Conservation (phyloP, 2,888 invertebrate species). For the Dynastes grantii region DNA sequence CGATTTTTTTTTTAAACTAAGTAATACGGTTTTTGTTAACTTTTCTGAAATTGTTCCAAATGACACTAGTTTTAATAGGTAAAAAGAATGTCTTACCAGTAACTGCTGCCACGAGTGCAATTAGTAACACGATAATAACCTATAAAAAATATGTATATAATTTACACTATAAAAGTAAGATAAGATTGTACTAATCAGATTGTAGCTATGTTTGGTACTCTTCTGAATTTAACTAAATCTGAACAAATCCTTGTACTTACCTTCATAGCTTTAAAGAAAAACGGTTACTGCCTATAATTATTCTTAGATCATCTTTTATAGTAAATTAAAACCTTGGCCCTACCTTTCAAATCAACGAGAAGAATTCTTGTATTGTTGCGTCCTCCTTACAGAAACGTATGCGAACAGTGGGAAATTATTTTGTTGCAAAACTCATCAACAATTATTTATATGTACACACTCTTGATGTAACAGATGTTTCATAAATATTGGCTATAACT, state of each 20-base stretch:
- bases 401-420: conserved; percentile 21
- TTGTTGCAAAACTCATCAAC: conserved; percentile 15
- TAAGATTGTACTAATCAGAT: background rate
- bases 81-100: conserved; percentile 22
- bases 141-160: conserved; percentile 17
- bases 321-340: conserved; percentile 48
- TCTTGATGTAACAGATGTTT: background rate
- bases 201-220: background rate
- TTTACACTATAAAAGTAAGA: background rate
- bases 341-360: conserved; percentile 45
- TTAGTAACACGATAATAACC: conserved; percentile 24
- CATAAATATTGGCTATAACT: no score
- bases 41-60: no score
- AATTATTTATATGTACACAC: conserved; percentile 1
- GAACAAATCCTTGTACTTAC: conserved; percentile 12
- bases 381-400: conserved; percentile 36
- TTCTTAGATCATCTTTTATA: conserved; percentile 44
- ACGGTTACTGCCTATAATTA: conserved; percentile 26
- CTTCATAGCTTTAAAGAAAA: conserved; percentile 43
- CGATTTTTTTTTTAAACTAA: no score
- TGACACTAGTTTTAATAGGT: no score
- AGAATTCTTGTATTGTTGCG: conserved; percentile 36
- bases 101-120: conserved; percentile 17
- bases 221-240: background rate
- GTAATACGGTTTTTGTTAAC: no score